phyloP scores from a whole-genome alignment of 2,797 vertebrate genomes.

The Smutsia gigantea region DNA sequence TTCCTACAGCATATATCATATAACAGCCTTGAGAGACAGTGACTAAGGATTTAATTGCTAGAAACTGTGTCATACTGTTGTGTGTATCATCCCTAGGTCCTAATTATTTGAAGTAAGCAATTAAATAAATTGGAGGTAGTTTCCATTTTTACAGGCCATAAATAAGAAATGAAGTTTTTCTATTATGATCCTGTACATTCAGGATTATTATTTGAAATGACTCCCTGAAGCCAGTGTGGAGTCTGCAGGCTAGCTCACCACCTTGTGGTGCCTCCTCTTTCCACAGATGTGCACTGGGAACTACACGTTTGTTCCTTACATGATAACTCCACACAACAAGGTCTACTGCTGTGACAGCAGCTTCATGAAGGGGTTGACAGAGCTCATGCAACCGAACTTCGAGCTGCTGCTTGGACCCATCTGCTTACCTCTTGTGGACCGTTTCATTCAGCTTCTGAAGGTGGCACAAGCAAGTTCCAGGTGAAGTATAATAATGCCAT shows the following conservation, averaged over 20 bases:
- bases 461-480: constrained; percentile 94
- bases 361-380: constrained; percentile 96
- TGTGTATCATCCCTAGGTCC: neutral
- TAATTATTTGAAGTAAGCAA: constrained; percentile 49
- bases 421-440: constrained; percentile 96
- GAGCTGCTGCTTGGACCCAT: constrained; percentile 97
- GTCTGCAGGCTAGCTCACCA: neutral
- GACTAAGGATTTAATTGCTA: constrained; percentile 28
- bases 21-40: neutral
- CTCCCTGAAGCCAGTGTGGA: neutral
- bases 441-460: constrained; percentile 95
- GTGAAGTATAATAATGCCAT: constrained; percentile 85
- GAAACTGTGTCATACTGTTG: neutral
- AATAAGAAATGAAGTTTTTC: constrained; percentile 43
- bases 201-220: neutral
- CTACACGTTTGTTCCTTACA: constrained; percentile 97
- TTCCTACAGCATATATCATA: neutral
- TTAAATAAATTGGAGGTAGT: constrained; percentile 21
- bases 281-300: constrained; percentile 95
- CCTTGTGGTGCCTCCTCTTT: constrained; percentile 24
- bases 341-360: constrained; percentile 98
- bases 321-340: constrained; percentile 98
- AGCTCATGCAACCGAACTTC: constrained; percentile 97
- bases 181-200: neutral
- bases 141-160: neutral